Percentiles rank a stretch among this genome's conserved stretches.
These are phyloP conservation scores for Calameuta filiformis DNA, from an alignment of 2,888 invertebrate species.

Conservation along the genomic window DNA sequence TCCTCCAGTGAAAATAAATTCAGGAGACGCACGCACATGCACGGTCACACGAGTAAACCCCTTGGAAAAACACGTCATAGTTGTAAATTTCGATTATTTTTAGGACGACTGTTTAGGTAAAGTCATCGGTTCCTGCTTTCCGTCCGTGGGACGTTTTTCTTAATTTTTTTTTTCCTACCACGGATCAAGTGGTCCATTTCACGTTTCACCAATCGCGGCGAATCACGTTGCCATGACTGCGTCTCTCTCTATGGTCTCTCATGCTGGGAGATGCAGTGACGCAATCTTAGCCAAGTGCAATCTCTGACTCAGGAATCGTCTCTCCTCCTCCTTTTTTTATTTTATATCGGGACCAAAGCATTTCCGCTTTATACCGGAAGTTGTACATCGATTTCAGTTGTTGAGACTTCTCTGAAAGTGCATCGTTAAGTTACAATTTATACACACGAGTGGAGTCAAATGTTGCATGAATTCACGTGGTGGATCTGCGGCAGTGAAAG, in stretches of 20 bases:
- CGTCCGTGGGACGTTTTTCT: conserved; percentile 5
- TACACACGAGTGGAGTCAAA: background rate
- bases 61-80: conserved; percentile 8
- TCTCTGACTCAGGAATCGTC: background rate
- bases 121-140: conserved; percentile 21
- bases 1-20: background rate
- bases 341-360: background rate
- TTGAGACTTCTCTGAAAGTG: background rate
- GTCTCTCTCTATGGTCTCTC: background rate
- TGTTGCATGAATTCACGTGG: background rate
- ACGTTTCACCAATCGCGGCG: background rate
- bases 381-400: background rate
- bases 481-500: background rate
- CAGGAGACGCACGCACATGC: background rate
- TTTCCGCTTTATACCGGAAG: background rate
- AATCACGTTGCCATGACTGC: background rate
- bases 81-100: conserved; percentile 22
- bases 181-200: background rate
- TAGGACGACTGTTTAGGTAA: conserved; percentile 15
- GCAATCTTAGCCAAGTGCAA: background rate
- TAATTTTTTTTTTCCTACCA: background rate
- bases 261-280: background rate
- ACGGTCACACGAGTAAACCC: background rate
- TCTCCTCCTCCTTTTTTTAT: background rate
- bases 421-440: background rate